Base-by-base conservation (phyloP, 2,797 vertebrate species). In the Lacerta agilis region DNA sequence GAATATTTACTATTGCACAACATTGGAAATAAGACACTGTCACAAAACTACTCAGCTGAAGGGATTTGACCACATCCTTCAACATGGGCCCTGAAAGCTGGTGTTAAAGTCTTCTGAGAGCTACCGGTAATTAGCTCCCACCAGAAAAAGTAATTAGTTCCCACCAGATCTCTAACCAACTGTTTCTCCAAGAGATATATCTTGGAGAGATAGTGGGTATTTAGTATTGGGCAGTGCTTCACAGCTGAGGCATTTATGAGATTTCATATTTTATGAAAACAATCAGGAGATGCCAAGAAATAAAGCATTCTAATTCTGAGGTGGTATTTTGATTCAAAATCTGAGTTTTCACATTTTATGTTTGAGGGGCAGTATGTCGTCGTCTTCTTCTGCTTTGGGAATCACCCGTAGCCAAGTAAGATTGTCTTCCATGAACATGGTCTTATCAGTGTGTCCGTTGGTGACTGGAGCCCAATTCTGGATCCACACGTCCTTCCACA, bases 1-100 rank as follows among this genome's bases (percentile, higher is more conserved):
- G 75, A n/a, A 49, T 78, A 79, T 86, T 86, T 86, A 79, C 43
- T 81, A 67, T 64, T 66, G 41, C 27, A 33, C 61, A 55, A 86
- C 29, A 67, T 66, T 25, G n/a, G 73, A 86, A 69, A 33, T 43
- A 86, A 33, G n/a, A 73, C 33, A 64, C 38, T 73, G 25, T 27
- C 86, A 73, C 33, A 18, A 81, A 72, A 71, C 67, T 73, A 69
- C 78, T 81, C 69, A 61, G 29, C 29, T 10, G 36, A 72, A 43
- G 17, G 36, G 33, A 73, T 43, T 33, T 20, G 71, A 81, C 58
- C 11, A 25, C 86, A 6, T 61, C 29, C 8, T 87, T 82, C 36
- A 75, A 64, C 71, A 27, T 20, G 45, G 13, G 3, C 17, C 45
- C 11, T 75, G 61, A 23, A 64, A 64, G 18, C 61, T 64, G 17